phyloP scores from a whole-genome alignment of 2,888 invertebrate species.

The Cactoblastis cactorum region DNA sequence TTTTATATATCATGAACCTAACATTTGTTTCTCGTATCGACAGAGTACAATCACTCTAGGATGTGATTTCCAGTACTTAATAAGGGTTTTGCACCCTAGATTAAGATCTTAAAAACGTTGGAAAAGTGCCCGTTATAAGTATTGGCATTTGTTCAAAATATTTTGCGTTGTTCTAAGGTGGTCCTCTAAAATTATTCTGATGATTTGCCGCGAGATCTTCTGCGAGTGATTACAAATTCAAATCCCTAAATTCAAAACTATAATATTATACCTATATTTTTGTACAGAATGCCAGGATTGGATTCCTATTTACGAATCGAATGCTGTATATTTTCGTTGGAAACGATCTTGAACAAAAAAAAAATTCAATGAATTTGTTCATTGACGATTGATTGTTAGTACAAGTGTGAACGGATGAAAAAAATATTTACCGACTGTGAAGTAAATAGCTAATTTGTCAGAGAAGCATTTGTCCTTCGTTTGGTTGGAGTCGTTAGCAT shows the following conservation, averaged over 20 bases:
- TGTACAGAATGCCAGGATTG: too few relatives aligned
- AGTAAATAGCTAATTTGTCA: conserved; percentile 11
- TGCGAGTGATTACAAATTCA: not conserved
- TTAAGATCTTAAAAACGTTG: conserved; percentile 41
- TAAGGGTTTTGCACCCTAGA: conserved; percentile 33
- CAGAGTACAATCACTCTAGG: not conserved
- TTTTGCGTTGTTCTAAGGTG: conserved; percentile 56
- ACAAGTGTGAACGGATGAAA: conserved; percentile 5
- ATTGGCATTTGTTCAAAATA: conserved; percentile 62
- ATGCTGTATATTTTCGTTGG: not conserved
- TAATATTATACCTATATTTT: too few relatives aligned
- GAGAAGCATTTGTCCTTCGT: not conserved
- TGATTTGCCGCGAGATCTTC: conserved; percentile 35
- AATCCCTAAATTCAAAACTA: too few relatives aligned
- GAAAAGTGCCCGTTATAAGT: conserved; percentile 50
- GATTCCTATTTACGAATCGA: not conserved
- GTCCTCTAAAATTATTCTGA: conserved; percentile 51
- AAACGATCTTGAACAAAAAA: not conserved
- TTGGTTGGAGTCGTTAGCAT: not conserved
- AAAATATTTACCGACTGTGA: not conserved
- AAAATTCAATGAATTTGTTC: not conserved
- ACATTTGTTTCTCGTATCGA: not conserved
- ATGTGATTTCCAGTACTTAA: conserved; percentile 30
- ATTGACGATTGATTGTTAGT: conserved; percentile 4
- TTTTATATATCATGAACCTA: too few relatives aligned